Evolutionary conservation across 2,888 invertebrate genomes (phyloP), one percentile per base, ranked within the genome.

Genomic region (Chironomus riparius): DNA sequence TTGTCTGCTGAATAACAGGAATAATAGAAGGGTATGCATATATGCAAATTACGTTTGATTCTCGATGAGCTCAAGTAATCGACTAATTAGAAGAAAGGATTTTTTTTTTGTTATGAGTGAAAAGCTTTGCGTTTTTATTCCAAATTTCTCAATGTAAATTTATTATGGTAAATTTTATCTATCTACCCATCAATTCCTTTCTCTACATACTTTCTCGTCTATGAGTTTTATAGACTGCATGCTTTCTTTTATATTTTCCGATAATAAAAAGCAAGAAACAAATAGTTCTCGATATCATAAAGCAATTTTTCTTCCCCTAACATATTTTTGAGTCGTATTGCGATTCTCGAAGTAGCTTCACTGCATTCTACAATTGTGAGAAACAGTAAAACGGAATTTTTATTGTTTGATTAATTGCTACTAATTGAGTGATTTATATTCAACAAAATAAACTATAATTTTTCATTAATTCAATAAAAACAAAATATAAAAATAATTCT

Each of bases 331-430:
- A 70, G 70, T 70, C 48, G 21, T 24, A 3, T 47, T 22, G 50
- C 24, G 70, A 50, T 48, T 24, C 24, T 70, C 70, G 70, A 70
- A 22, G 24, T 22, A 22, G 50, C 2, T 47, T 56, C 70, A n/a
- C 38, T 12, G 28, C 70, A 38, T 70, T 70, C 15, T 47, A 47
- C 18, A 38, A 70, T 70, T 24, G 50, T 13, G 13, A 56, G 5
- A 50, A 56, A 18, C 18, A 56, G 15, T 56, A 56, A 56, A 70
- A 24, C 50, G 15, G n/a, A 24, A 21, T 50, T 22, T 28, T 61
- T 21, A 61, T 50, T n/a, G 18, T 62, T 18, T 72, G 72, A 72
- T 72, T 72, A 61, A 72, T 72, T 72, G 47, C 28, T n/a, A 62
- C 13, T 72, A 72, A 72, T 62, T 38, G 38, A 38, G 38, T 62